Evolutionary conservation across 1,140 invertebrate genomes (phyloP).

Genomic region (Argopecten irradians): DNA sequence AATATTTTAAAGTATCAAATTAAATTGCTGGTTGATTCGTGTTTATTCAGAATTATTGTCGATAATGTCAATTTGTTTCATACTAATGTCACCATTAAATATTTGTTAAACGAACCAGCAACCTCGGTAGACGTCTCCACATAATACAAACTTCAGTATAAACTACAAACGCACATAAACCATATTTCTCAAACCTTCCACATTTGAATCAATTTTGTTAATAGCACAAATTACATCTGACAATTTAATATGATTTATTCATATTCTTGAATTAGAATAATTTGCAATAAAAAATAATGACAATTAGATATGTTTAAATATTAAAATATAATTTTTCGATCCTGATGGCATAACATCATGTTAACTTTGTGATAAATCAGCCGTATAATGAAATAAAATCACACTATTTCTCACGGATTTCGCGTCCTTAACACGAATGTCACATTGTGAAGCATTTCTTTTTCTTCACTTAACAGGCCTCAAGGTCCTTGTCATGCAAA

Average conservation of each 20-base stretch:
- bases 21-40: neutral
- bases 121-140: neutral
- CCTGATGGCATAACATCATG: neutral
- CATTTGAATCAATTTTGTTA: constrained; percentile 26
- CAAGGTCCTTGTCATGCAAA: neutral
- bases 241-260: neutral
- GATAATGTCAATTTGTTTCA: neutral
- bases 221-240: neutral
- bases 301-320: neutral
- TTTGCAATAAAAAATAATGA: neutral
- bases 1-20: neutral
- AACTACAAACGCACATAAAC: constrained; percentile 4
- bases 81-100: neutral
- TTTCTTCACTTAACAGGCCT: neutral
- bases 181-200: constrained; percentile 4
- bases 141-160: neutral
- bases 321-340: neutral
- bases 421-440: neutral
- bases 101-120: neutral
- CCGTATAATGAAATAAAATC: neutral
- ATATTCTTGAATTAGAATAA: neutral
- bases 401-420: neutral
- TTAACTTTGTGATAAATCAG: neutral
- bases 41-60: neutral
- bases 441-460: neutral